Evolutionary conservation across 2,888 invertebrate genomes (phyloP), one percentile per base, ranked within the genome.

Genomic region (Dasysyrphus tricinctus): DNA sequence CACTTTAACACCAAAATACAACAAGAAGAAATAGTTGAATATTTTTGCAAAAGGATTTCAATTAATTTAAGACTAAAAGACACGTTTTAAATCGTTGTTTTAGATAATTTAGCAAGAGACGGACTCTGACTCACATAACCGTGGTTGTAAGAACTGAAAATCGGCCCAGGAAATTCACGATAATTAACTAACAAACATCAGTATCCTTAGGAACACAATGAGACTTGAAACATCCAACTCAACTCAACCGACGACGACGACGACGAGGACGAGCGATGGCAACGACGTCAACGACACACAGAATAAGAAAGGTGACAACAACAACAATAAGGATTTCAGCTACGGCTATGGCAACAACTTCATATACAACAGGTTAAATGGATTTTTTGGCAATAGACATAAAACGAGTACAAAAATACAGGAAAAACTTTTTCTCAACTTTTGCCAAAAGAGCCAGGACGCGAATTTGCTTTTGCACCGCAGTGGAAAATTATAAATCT

Each of bases 281-380:
- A 5, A 73, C 39, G 19, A 77, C 56, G 24, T 24, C 24, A 24
- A 24, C 24, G 24, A 24, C 24, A 24, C 24, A 24, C 3, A 24
- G 24, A 24, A 24, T 24, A 24, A 24, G 24, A 24, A 24, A 24
- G 24, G 24, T 24, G 24, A 24, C 24, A 24, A 24, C 24, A 24
- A 24, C 24, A 24, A 24, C 24, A 24, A 24, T 2, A 24, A 24
- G 24, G 24, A 24, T 24, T 24, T 24, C 24, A 24, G 24, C 24
- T 24, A 24, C 24, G 24, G 24, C 32, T 32, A 32, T 32, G 61
- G 49, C 80, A 56, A 77, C 59, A 49, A 77, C 57, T 76, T 56
- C 80, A 73, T 73, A 80, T 81, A 85, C 85, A 85, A 85, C 85
- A 85, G 85, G 85, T 85, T 85, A 85, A 85, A 75, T 34, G 39